Base-by-base conservation (phyloP, 2,888 invertebrate genomes). In the Hydropsyche betteni region DNA sequence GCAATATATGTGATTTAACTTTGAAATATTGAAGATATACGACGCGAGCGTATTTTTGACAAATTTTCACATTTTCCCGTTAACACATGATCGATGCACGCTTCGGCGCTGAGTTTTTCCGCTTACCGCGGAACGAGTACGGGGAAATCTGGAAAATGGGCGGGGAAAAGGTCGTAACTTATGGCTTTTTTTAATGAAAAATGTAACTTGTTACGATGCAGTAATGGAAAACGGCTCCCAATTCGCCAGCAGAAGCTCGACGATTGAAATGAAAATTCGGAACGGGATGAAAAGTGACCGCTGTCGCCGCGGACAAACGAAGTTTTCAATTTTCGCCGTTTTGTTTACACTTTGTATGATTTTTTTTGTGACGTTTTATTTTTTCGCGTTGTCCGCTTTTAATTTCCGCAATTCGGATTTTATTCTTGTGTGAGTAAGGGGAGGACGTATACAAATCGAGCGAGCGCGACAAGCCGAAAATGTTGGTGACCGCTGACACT, bases 161-260 rank as follows among this genome's bases (percentile, higher is more conserved):
- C 64, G 12, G 64, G 64, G 36, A 44, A 44, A 44, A 44, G 6
- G 10, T 44, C 10, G 44, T 64, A 64, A 64, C 36, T 64, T 64
- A 36, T 64, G 36, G 12, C 36, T 36, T 70, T 53, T 53, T 8
- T 70, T 36, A 70, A 70, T 70, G 70, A 70, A 70, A 70, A 70
- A 70, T 70, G 53, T 34, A 12, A 70, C 33, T 70, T 53, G 70
- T 70, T 53, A 70, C 24, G 51, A 8, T 69, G 51, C 69, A 69
- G 69, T 14, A 34, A 36, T 44, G 36, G 44, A 44, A 68, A n/a
- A n/a, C 55, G 44, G 44, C 44, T 44, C 10, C 44, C 44, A 44
- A 24, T 24, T 44, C 44, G 44, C 24, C 24, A 24, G 24, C 24
- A 24, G 24, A 24, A 24, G 24, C 10, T 64, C 34, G 64, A 34